A percentile compares a stretch with the other conserved stretches of the same genome.
phyloP scores from a whole-genome alignment of 2,797 vertebrate species.

The Mormyrops boulengeri region DNA sequence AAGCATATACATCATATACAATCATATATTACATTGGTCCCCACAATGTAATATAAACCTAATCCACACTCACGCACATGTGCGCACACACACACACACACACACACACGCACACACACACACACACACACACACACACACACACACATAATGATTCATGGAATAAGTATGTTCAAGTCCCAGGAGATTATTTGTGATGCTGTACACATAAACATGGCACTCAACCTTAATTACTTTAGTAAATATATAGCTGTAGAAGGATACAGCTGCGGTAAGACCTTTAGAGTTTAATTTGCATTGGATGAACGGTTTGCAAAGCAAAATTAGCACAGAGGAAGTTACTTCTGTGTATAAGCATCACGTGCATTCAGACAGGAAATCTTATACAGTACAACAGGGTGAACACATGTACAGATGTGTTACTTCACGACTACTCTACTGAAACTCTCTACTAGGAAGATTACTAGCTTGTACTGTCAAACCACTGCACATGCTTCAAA shows the following conservation, averaged over 20 bases:
- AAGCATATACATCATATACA: background rate
- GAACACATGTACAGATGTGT: background rate
- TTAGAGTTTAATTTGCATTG: background rate
- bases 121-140: background rate
- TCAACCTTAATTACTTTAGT: background rate
- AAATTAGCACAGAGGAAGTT: background rate
- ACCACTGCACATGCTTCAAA: background rate
- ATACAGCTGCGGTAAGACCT: background rate
- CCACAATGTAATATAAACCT: background rate
- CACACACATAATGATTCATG: background rate
- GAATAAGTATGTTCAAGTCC: background rate
- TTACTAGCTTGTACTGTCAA: background rate
- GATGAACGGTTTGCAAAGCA: background rate
- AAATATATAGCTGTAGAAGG: background rate
- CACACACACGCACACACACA: background rate
- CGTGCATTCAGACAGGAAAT: background rate
- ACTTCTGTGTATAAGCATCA: background rate
- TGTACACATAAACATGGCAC: background rate
- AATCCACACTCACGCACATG: background rate
- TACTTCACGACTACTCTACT: background rate
- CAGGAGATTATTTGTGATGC: background rate
- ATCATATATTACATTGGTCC: background rate
- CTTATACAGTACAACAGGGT: background rate
- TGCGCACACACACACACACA: background rate
- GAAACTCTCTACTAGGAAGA: background rate